Conservation (phyloP, 1,140 invertebrate genomes). For the Sitophilus oryzae region DNA sequence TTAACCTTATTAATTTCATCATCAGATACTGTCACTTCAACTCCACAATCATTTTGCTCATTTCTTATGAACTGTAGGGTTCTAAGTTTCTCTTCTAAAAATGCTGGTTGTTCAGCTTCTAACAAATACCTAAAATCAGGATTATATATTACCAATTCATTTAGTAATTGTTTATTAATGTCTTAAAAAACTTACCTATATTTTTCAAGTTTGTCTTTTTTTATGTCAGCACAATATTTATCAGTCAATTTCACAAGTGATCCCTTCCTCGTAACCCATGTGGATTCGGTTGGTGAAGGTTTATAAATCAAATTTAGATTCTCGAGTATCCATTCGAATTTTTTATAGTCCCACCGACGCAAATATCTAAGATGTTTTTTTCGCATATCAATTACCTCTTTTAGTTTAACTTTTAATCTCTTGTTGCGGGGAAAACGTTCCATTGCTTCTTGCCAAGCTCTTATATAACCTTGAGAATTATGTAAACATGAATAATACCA, state of each 20-base stretch:
- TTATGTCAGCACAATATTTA: slow-evolving; percentile 61
- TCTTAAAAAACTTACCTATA: slow-evolving; percentile 50
- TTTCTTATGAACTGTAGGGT: slow-evolving; percentile 61
- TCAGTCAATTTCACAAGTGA: slow-evolving; percentile 59
- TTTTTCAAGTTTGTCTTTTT: slow-evolving; percentile 54
- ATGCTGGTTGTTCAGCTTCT: slow-evolving; percentile 60
- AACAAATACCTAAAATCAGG: slow-evolving; percentile 39
- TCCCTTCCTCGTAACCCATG: slow-evolving; percentile 59
- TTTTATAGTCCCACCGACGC: slow-evolving; percentile 68
- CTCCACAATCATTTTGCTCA: slow-evolving; percentile 61
- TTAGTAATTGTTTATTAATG: background rate
- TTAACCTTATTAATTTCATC: slow-evolving; percentile 58
- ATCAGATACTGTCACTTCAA: slow-evolving; percentile 57
- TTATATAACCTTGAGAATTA: slow-evolving; percentile 45
- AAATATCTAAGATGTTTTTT: slow-evolving; percentile 65
- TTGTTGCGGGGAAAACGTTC: slow-evolving; percentile 49
- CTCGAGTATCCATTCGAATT: slow-evolving; percentile 82
- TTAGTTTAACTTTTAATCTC: slow-evolving; percentile 50
- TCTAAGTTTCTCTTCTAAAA: slow-evolving; percentile 56
- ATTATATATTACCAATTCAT: background rate
- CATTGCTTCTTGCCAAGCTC: slow-evolving; percentile 50
- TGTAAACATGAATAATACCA: slow-evolving; percentile 25
- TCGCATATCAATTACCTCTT: slow-evolving; percentile 70
- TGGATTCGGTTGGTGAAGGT: slow-evolving; percentile 55
- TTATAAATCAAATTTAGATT: slow-evolving; percentile 72